Conservation (phyloP, 2,113 vertebrate genomes). For the Rhinogobius similis region DNA sequence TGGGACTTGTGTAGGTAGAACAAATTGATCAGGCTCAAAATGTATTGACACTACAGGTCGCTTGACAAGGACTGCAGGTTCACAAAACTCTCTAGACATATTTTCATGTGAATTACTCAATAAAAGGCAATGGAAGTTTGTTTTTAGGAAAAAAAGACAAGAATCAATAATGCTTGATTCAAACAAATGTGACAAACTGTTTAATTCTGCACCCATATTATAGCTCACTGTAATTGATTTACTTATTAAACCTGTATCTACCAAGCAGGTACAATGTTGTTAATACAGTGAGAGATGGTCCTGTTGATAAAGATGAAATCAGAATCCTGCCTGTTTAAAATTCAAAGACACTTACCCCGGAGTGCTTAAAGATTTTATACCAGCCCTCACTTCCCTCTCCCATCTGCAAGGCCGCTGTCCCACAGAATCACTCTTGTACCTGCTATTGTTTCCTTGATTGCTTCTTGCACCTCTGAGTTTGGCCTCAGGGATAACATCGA, state of each 20-base stretch:
- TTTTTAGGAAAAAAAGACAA: too few species aligned
- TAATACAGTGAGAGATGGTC: neutral
- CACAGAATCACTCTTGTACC: slow-evolving; percentile 52
- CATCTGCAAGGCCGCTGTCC: slow-evolving; percentile 30
- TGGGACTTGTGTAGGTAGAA: neutral
- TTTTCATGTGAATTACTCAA: neutral
- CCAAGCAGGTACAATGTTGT: neutral
- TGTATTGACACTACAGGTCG: neutral
- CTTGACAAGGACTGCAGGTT: neutral
- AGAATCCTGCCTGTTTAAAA: neutral
- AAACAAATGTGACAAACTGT: too few species aligned
- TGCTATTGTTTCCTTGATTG: slow-evolving; percentile 63
- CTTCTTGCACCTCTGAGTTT: slow-evolving; percentile 64
- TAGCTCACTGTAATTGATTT: neutral
- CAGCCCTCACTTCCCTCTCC: neutral
- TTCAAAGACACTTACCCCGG: neutral
- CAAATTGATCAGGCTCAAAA: slow-evolving; percentile 11
- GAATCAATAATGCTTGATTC: too few species aligned
- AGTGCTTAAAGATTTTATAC: slow-evolving; percentile 5
- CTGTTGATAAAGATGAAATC: neutral
- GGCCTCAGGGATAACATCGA: slow-evolving; percentile 70
- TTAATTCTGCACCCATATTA: too few species aligned
- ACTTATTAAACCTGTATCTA: neutral
- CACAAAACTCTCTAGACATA: slow-evolving; percentile 11
- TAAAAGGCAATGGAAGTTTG: too few species aligned